Conservation (phyloP, 2,888 invertebrate species). For the Ceriagrion tenellum region DNA sequence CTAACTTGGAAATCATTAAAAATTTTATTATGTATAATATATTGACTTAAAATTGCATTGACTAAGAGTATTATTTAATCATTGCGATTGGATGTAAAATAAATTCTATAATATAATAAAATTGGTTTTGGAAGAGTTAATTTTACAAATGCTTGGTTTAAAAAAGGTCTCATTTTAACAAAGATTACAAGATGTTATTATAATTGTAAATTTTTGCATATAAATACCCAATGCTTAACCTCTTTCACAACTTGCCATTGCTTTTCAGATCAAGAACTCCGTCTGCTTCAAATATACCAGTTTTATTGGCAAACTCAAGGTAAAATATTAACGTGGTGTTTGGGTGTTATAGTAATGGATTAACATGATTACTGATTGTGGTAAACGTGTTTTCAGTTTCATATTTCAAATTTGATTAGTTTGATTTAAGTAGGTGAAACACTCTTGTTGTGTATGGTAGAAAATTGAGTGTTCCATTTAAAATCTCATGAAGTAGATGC, state of each 20-base stretch:
- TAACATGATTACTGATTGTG: not conserved
- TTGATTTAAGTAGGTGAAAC: no score
- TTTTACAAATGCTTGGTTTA: not conserved
- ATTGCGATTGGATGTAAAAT: not conserved
- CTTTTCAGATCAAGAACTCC: constrained; percentile 74
- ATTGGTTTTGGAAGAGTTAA: not conserved
- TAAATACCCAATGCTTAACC: not conserved
- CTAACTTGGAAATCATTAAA: not conserved
- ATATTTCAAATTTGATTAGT: no score
- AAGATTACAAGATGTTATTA: not conserved
- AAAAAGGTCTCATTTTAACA: not conserved
- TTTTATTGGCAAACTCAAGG: constrained; percentile 69
- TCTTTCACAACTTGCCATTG: constrained; percentile 31
- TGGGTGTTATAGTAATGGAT: not conserved
- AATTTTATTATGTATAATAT: not conserved
- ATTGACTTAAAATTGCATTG: not conserved
- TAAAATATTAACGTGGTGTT: constrained; percentile 62
- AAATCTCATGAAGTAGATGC: no score
- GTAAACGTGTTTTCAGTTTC: no score
- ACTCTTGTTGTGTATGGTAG: no score
- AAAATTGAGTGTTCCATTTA: no score
- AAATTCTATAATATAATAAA: not conserved
- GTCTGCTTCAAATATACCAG: constrained; percentile 74
- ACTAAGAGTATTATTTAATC: not conserved
- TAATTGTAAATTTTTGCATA: constrained; percentile 8